A percentile compares a stretch with the other conserved stretches of the same genome.
Conservation (phyloP, 2,888 invertebrate genomes). For the Fragum fragum region DNA sequence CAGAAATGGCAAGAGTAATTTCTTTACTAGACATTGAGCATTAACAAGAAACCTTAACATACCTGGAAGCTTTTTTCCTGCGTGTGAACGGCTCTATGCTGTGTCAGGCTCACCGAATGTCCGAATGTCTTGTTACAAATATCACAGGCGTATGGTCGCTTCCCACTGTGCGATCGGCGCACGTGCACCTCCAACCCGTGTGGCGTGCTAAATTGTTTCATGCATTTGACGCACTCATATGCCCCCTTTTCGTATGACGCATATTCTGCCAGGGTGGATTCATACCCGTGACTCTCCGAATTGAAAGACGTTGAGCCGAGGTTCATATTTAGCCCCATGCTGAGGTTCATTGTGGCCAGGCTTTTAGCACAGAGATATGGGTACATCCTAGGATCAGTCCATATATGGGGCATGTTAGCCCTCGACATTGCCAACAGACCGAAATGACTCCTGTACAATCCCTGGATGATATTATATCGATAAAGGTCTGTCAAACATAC, state of each 20-base stretch:
- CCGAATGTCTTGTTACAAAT: slow-evolving; percentile 99
- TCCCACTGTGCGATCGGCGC: slow-evolving; percentile 95
- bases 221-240: slow-evolving; percentile 90
- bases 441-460: slow-evolving; percentile 69
- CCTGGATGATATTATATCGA: slow-evolving; percentile 73
- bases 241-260: slow-evolving; percentile 60
- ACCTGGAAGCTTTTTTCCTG: slow-evolving; percentile 80
- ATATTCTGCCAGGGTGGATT: slow-evolving; percentile 40
- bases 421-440: slow-evolving; percentile 70
- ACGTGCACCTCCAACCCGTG: slow-evolving; percentile 99
- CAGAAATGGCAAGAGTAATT: no score
- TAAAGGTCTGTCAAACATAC: slow-evolving; percentile 71
- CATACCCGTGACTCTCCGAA: slow-evolving; percentile 41
- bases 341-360: slow-evolving; percentile 49
- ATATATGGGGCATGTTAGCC: slow-evolving; percentile 56
- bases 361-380: slow-evolving; percentile 68
- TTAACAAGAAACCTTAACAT: no score
- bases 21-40: no score
- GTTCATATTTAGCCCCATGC: slow-evolving; percentile 42
- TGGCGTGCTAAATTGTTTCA: slow-evolving; percentile 99
- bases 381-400: slow-evolving; percentile 73
- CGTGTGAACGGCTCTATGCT: slow-evolving; percentile 92
- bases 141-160: slow-evolving; percentile 98
- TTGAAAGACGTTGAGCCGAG: slow-evolving; percentile 15
- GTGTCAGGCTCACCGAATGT: slow-evolving; percentile 96